A percentile compares a stretch with the other conserved stretches of the same genome.
Conservation (phyloP, 1,140 invertebrate genomes). For the Panagrolaimus sp. region DNA sequence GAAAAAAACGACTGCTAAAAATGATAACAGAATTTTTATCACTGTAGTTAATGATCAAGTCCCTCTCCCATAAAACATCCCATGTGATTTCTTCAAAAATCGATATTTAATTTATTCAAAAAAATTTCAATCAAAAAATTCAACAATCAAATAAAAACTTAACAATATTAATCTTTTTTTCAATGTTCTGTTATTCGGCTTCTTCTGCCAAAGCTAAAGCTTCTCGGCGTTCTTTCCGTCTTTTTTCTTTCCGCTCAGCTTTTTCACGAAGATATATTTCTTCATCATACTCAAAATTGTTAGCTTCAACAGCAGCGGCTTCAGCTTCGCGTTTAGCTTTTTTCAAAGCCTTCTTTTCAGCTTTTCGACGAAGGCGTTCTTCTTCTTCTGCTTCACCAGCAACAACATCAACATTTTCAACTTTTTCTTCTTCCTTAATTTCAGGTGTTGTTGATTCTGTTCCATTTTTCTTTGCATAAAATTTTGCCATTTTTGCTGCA, state of each 20-base stretch:
- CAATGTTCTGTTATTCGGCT: too few relatives aligned
- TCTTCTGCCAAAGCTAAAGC: neutral
- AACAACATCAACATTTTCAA: neutral
- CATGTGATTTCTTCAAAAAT: too few relatives aligned
- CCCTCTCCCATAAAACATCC: too few relatives aligned
- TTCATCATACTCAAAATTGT: neutral
- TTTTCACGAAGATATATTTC: neutral
- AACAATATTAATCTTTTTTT: too few relatives aligned
- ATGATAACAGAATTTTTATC: too few relatives aligned
- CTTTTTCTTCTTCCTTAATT: neutral
- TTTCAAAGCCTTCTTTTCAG: constrained; percentile 4
- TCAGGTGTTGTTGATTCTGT: neutral
- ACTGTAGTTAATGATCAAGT: too few relatives aligned
- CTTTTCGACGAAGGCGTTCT: neutral
- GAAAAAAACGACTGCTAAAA: too few relatives aligned
- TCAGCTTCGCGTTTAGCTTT: neutral
- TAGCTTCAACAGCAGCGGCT: neutral
- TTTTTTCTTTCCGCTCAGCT: neutral
- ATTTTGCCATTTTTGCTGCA: constrained; percentile 5
- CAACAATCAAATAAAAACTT: too few relatives aligned
- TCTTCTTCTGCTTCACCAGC: neutral
- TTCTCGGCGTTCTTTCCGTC: neutral
- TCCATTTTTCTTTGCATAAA: neutral
- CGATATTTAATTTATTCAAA: too few relatives aligned
- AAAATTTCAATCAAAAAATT: too few relatives aligned